Conservation (phyloP, 2,797 vertebrate genomes). For the Enteromius anoplus region DNA sequence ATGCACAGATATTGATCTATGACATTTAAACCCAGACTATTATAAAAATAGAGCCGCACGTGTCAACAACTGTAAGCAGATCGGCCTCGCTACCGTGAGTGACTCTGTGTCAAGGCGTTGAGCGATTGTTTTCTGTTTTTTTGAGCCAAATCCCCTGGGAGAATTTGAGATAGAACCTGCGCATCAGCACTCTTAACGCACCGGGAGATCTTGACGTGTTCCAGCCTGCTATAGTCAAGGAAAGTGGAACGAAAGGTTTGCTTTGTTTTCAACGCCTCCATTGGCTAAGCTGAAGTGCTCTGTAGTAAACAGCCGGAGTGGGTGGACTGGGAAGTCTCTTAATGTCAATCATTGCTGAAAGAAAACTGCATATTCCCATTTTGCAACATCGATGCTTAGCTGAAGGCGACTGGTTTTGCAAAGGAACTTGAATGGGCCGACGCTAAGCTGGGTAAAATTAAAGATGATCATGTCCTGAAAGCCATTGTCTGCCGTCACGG, state of each 20-base stretch:
- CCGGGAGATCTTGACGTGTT: constrained; percentile 31
- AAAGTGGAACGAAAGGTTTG: constrained; percentile 40
- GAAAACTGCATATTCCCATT: constrained; percentile 57
- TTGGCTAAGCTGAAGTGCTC: constrained; percentile 28
- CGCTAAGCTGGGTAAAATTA: constrained; percentile 74
- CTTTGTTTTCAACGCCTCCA: constrained; percentile 24
- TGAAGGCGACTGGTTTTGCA: constrained; percentile 47
- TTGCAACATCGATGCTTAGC: constrained; percentile 52
- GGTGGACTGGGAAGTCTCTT: constrained; percentile 58
- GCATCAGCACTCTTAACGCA: constrained; percentile 16
- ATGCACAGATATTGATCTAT: constrained; percentile 63
- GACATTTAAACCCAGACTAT: constrained; percentile 57
- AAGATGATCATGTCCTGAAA: constrained; percentile 57
- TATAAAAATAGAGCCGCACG: constrained; percentile 43
- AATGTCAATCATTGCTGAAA: constrained; percentile 70
- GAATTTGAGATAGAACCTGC: constrained; percentile 26
- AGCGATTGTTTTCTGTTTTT: constrained; percentile 55
- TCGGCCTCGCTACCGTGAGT: constrained; percentile 57
- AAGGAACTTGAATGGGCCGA: constrained; percentile 64
- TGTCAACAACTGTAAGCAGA: constrained; percentile 60
- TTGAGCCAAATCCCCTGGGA: constrained; percentile 47
- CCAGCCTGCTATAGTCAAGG: constrained; percentile 14
- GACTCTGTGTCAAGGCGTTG: constrained; percentile 61
- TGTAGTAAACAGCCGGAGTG: constrained; percentile 33
- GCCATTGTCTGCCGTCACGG: constrained; percentile 47